Conservation (phyloP, 2,888 invertebrate species). For the Gibbula magus region DNA sequence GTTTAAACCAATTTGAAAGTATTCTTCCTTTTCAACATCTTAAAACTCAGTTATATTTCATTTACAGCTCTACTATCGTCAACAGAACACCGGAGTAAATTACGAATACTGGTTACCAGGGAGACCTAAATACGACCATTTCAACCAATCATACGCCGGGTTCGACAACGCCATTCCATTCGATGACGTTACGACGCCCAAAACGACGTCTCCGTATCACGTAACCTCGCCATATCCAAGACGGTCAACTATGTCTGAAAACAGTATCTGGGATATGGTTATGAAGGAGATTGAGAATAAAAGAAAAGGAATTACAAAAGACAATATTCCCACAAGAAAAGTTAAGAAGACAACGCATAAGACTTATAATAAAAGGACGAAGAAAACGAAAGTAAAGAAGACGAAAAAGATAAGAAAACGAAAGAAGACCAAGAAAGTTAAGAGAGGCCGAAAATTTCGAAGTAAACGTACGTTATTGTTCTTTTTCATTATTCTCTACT, state of each 20-base stretch:
- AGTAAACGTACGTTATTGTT: no score
- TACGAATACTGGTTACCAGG: conserved; percentile 25
- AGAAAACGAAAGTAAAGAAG: no score
- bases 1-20: no score
- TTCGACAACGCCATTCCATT: conserved; percentile 13
- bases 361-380: no score
- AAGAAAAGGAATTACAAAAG: not conserved
- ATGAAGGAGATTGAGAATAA: conserved; percentile 3
- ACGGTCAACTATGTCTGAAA: not conserved
- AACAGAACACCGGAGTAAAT: conserved; percentile 13
- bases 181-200: not conserved
- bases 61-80: conserved; percentile 9
- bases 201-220: not conserved
- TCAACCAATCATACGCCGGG: not conserved
- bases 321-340: not conserved
- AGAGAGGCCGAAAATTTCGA: no score
- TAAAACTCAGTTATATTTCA: no score
- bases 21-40: no score
- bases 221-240: not conserved
- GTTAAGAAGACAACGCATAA: not conserved
- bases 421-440: no score
- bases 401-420: no score
- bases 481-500: no score
- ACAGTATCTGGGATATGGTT: conserved; percentile 3
- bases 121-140: not conserved